Evolutionary conservation across 2,113 vertebrate species (phyloP).

Genomic region (Melanostigma gelatinosum): DNA sequence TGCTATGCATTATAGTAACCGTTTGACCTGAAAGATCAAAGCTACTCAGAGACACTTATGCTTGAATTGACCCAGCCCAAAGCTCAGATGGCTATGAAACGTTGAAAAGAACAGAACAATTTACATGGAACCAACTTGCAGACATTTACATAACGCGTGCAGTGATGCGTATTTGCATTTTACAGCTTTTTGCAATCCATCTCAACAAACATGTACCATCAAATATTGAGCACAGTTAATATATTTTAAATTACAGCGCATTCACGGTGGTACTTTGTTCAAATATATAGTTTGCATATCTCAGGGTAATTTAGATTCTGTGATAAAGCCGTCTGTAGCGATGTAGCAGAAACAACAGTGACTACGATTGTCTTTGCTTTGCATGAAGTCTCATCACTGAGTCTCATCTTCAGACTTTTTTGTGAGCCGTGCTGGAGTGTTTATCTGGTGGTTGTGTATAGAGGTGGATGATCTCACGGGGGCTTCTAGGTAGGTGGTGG

Average conservation of each 20-base stretch:
- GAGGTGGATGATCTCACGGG: slow-evolving; percentile 85
- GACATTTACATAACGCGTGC: neutral
- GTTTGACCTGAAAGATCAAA: slow-evolving; percentile 18
- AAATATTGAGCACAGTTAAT: slow-evolving; percentile 13
- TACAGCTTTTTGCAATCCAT: neutral
- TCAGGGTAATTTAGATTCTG: slow-evolving; percentile 19
- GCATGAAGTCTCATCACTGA: slow-evolving; percentile 58
- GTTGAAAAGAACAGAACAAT: neutral
- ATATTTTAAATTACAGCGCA: slow-evolving; percentile 4
- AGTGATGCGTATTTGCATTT: neutral
- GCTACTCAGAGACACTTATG: neutral
- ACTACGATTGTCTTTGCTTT: slow-evolving; percentile 46
- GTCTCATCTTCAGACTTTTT: slow-evolving; percentile 72
- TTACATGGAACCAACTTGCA: neutral
- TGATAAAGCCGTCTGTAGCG: slow-evolving; percentile 43
- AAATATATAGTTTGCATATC: slow-evolving; percentile 22
- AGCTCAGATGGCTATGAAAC: neutral
- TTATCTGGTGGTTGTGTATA: slow-evolving; percentile 89
- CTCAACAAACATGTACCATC: neutral
- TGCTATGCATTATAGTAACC: neutral
- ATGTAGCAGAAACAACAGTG: slow-evolving; percentile 18
- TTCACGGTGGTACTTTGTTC: slow-evolving; percentile 23
- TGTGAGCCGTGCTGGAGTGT: slow-evolving; percentile 85
- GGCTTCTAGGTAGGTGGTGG: slow-evolving; percentile 76
- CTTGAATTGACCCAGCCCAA: neutral